These are phyloP conservation scores for Emberiza fucata DNA, from an alignment of 2,113 vertebrate species.

Conservation along the genomic window DNA sequence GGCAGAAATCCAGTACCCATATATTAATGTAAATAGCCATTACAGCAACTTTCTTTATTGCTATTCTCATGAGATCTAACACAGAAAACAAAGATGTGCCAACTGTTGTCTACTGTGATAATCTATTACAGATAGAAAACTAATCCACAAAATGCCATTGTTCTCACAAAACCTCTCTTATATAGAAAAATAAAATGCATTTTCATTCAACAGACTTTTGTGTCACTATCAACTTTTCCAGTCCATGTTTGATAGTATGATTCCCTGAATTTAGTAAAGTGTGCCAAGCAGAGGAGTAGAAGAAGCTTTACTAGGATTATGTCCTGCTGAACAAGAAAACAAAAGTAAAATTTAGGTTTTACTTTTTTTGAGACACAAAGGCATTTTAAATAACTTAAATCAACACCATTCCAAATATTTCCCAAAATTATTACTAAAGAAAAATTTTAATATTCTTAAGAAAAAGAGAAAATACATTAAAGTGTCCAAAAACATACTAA, in stretches of 20 bases:
- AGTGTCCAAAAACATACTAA: not conserved
- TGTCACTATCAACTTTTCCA: not conserved
- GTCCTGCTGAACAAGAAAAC: not conserved
- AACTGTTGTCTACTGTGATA: not conserved
- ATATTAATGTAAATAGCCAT: constrained; percentile 54
- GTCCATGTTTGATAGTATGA: not conserved
- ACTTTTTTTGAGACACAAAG: not conserved
- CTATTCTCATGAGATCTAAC: constrained; percentile 2
- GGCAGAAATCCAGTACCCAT: constrained; percentile 17
- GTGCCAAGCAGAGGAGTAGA: not conserved
- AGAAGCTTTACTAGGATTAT: not conserved
- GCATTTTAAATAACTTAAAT: not conserved
- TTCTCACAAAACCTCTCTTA: not conserved
- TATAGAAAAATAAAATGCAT: not conserved
- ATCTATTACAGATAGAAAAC: not conserved
- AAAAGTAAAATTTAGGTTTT: not conserved
- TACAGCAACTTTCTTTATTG: constrained; percentile 36
- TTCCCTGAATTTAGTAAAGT: not conserved
- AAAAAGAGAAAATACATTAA: not conserved
- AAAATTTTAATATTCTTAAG: not conserved
- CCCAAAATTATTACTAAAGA: fast-evolving
- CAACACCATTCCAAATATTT: not conserved
- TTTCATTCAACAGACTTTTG: not conserved
- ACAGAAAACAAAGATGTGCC: constrained; percentile 25
- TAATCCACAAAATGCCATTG: not conserved